Percentiles rank a stretch among this genome's conserved stretches.
phyloP scores from a whole-genome alignment of 1,140 invertebrate genomes.

The Thalassaphorura encarpata region DNA sequence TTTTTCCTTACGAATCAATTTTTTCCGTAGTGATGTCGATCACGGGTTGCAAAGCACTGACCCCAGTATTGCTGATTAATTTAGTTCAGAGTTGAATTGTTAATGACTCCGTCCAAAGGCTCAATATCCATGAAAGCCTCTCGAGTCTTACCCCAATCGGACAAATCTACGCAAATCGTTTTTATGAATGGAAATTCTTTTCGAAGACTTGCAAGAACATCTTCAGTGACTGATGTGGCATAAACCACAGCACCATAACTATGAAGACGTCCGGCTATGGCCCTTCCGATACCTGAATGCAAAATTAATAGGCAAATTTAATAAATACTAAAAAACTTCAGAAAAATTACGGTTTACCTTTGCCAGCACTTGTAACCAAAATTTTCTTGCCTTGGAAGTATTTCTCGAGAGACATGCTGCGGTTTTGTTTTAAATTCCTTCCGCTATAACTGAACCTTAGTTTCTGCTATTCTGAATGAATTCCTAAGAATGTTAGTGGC shows the following conservation, averaged over 20 bases:
- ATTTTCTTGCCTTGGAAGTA: no score
- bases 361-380: no score
- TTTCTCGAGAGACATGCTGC: no score
- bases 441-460: no score
- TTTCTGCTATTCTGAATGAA: no score
- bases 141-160: conserved; percentile 62
- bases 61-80: conserved; percentile 54
- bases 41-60: no score
- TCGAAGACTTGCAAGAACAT: background rate
- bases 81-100: conserved; percentile 62
- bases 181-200: conserved; percentile 37
- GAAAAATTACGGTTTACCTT: no score
- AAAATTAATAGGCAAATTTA: no score
- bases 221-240: background rate
- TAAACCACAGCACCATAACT: background rate
- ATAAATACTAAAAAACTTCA: no score
- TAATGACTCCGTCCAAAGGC: conserved; percentile 64
- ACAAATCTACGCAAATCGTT: conserved; percentile 56
- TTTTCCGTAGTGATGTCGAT: conserved; percentile 52
- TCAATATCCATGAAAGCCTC: conserved; percentile 44
- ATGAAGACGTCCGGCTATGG: background rate
- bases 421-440: no score
- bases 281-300: background rate
- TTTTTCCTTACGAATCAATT: conserved; percentile 56
- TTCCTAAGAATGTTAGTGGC: no score